Conservation (phyloP, 2,113 vertebrate genomes). For the Helogale parvula region DNA sequence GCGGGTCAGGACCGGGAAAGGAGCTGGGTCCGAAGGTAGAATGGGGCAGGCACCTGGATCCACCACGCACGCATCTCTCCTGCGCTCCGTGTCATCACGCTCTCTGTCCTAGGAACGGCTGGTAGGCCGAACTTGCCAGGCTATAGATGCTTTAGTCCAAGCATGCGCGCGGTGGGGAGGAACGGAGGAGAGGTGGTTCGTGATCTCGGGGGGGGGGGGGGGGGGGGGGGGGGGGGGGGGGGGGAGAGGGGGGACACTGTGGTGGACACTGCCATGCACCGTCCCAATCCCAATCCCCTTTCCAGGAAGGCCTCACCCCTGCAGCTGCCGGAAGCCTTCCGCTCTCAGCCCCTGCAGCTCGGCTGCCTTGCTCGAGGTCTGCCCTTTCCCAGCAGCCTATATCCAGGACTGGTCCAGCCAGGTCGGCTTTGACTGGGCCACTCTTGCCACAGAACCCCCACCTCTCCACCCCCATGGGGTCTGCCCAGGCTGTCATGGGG, state of each 20-base stretch:
- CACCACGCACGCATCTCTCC: accelerated
- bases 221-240: too few relatives aligned
- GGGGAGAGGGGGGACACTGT: not conserved
- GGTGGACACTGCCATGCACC: not conserved
- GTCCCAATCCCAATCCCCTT: too few relatives aligned
- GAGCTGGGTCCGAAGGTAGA: accelerated
- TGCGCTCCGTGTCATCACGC: accelerated
- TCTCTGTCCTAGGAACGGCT: not conserved
- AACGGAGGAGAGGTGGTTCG: not conserved
- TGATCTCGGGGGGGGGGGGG: too few relatives aligned
- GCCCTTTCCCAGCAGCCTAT: not conserved
- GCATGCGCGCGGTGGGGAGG: not conserved
- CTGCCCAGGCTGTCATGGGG: accelerated
- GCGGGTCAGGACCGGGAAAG: not conserved
- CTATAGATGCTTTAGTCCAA: not conserved
- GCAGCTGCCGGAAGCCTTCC: too few relatives aligned
- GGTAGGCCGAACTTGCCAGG: not conserved
- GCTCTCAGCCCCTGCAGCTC: not conserved
- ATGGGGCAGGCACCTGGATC: not conserved
- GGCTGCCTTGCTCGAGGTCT: not conserved
- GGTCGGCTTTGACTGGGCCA: too few relatives aligned
- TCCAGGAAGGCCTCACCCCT: not conserved
- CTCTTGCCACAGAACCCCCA: not conserved
- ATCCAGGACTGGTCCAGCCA: not conserved
- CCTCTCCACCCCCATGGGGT: accelerated